Conservation (phyloP, 2,113 vertebrate species). For the Cyrtonyx montezumae region DNA sequence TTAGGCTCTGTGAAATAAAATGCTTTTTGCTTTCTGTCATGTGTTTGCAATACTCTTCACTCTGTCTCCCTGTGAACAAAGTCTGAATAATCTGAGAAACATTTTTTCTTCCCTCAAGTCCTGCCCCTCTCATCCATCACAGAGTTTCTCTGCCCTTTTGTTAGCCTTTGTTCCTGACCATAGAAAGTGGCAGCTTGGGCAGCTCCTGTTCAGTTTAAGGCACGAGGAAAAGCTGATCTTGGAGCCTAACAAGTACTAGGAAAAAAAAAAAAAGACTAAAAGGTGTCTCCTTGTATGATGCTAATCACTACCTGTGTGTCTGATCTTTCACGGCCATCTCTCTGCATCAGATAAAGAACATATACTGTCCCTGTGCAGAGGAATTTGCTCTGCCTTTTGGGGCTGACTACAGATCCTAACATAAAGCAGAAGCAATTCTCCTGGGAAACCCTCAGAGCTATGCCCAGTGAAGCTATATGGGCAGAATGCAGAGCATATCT, state of each 20-base stretch:
- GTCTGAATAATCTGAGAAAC: background rate
- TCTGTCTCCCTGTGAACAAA: background rate
- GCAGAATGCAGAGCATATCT: background rate
- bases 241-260: accelerated
- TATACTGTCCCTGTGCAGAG: background rate
- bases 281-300: background rate
- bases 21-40: background rate
- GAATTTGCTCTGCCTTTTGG: background rate
- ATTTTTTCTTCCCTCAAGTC: background rate
- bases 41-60: background rate
- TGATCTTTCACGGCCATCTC: background rate
- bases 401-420: background rate
- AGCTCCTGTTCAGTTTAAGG: background rate
- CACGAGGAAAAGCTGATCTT: background rate
- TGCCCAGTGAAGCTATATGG: background rate
- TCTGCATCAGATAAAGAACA: background rate
- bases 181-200: background rate
- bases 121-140: background rate
- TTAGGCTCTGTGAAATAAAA: constrained; percentile 18
- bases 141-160: background rate
- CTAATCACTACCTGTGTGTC: background rate
- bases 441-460: background rate
- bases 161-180: background rate
- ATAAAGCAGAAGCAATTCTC: background rate
- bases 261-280: background rate